A percentile compares a stretch with the other conserved stretches of the same genome.
Conservation (phyloP, 2,113 vertebrate genomes). For the Chloebia gouldiae region DNA sequence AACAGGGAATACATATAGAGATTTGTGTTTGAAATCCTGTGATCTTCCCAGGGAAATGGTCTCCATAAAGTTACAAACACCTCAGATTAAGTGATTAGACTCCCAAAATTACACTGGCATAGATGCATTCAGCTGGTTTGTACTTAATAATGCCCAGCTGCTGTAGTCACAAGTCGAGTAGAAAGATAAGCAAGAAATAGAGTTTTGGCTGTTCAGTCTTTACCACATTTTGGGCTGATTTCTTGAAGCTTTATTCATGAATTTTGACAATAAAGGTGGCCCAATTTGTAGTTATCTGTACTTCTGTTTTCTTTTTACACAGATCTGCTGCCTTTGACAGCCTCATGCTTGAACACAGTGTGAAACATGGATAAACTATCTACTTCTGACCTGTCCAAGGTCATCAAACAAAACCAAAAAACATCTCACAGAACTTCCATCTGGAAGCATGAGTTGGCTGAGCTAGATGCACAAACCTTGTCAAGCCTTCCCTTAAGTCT, state of each 20-base stretch:
- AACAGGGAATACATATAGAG: neutral
- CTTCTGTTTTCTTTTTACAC: neutral
- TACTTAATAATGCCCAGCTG: neutral
- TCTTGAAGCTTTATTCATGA: neutral
- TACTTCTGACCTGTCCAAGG: neutral
- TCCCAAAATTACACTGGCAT: neutral
- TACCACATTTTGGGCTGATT: neutral
- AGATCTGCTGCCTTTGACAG: neutral
- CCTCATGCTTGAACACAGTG: neutral
- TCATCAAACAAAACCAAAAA: slow-evolving; percentile 23
- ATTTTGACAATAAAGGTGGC: neutral
- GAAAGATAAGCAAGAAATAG: neutral
- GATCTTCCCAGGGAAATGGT: neutral
- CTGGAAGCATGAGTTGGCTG: slow-evolving; percentile 15
- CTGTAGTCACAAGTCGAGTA: neutral
- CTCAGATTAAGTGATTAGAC: neutral
- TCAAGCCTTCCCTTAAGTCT: slow-evolving; percentile 34
- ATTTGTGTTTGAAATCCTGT: neutral
- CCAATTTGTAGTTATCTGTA: neutral
- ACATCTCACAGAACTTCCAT: neutral
- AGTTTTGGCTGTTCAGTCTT: neutral
- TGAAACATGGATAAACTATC: neutral
- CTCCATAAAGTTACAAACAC: neutral
- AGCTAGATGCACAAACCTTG: neutral
- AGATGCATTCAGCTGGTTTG: neutral